These are phyloP conservation scores for Sebastiscus tertius DNA, from an alignment of 2,797 vertebrate species.

Conservation along the genomic window DNA sequence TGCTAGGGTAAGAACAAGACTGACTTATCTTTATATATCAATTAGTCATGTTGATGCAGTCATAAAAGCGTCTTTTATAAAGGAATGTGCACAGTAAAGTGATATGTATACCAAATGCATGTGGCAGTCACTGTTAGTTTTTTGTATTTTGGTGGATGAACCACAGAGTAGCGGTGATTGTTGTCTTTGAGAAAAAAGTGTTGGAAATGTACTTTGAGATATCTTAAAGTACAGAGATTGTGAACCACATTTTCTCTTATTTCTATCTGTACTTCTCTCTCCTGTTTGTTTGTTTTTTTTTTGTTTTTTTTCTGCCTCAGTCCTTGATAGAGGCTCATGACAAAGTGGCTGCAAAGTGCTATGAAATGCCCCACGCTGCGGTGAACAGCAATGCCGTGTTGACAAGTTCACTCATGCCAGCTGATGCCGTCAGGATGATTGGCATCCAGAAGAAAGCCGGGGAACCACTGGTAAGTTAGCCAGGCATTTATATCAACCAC, in stretches of 20 bases:
- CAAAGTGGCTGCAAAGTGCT: slow-evolving; percentile 95
- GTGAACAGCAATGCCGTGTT: slow-evolving; percentile 83
- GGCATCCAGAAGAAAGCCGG: slow-evolving; percentile 97
- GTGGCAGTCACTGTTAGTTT: not conserved
- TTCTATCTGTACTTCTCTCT: not conserved
- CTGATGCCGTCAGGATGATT: slow-evolving; percentile 96
- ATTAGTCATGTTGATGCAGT: not conserved
- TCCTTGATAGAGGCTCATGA: slow-evolving; percentile 97
- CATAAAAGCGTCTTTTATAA: not conserved
- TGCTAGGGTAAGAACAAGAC: slow-evolving; percentile 54
- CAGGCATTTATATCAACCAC: not conserved
- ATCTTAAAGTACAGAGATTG: not conserved
- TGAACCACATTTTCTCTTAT: not conserved
- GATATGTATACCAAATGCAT: slow-evolving; percentile 4
- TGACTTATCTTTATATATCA: slow-evolving; percentile 14
- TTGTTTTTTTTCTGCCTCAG: slow-evolving; percentile 69
- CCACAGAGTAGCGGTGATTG: not conserved
- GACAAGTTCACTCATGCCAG: slow-evolving; percentile 86
- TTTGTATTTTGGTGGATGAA: not conserved
- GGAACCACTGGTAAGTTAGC: slow-evolving; percentile 90
- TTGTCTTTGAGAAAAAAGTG: not conserved
- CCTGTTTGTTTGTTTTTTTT: not conserved
- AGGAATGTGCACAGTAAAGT: not conserved
- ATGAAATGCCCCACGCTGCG: slow-evolving; percentile 87
- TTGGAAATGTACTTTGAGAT: not conserved